Evolutionary conservation across 2,113 vertebrate species (phyloP).

Genomic region (Poeciliopsis turrubarensis): DNA sequence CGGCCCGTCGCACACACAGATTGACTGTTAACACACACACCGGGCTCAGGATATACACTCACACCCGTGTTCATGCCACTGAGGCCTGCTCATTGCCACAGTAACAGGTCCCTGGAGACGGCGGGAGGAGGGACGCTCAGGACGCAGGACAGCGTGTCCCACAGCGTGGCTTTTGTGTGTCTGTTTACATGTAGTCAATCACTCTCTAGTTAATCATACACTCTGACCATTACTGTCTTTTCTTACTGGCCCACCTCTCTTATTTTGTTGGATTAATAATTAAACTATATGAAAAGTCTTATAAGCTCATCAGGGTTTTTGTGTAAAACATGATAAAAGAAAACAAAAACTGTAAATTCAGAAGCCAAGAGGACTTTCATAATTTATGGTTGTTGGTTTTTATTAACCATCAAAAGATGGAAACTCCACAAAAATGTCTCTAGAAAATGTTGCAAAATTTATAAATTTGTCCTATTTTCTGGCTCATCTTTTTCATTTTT

Average conservation of each 20-base stretch:
- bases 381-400: conserved; percentile 7
- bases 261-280: neutral
- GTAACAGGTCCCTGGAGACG: conserved; percentile 79
- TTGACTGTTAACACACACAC: conserved; percentile 57
- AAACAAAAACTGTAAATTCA: conserved; percentile 27
- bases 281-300: neutral
- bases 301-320: neutral
- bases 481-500: neutral
- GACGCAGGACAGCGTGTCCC: conserved; percentile 60
- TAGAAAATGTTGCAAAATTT: neutral
- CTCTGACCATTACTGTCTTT: neutral
- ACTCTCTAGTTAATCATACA: conserved; percentile 28
- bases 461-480: neutral
- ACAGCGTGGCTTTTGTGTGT: conserved; percentile 51
- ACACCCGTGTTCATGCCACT: conserved; percentile 48
- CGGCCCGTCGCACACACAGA: conserved; percentile 35
- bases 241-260: neutral
- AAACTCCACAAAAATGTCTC: too few relatives aligned
- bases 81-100: conserved; percentile 70
- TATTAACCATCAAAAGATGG: too few relatives aligned
- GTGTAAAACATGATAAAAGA: neutral
- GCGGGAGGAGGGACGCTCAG: conserved; percentile 51
- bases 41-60: conserved; percentile 41
- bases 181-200: conserved; percentile 41
- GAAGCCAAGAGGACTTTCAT: conserved; percentile 15